Conservation (phyloP, 2,888 invertebrate species). For the Phanerotoma sp. region DNA sequence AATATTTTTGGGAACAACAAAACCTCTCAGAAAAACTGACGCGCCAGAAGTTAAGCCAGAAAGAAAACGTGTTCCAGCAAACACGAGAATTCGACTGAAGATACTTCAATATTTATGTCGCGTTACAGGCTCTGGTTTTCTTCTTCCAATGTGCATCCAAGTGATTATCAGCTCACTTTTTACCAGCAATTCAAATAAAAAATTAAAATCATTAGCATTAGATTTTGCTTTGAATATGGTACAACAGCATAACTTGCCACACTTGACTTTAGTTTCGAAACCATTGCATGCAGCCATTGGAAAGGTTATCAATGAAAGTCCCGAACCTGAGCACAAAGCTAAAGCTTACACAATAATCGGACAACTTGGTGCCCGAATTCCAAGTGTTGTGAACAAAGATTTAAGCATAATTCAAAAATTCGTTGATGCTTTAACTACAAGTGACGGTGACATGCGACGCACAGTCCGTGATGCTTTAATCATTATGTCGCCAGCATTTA, state of each 20-base stretch:
- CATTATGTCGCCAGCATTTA: constrained; percentile 50
- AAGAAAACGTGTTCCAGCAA: constrained; percentile 75
- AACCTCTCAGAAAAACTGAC: too few species aligned
- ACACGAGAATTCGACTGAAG: constrained; percentile 82
- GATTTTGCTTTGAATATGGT: constrained; percentile 81
- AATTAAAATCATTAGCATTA: constrained; percentile 78
- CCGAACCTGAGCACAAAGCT: constrained; percentile 65
- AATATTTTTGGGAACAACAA: too few species aligned
- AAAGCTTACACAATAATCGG: constrained; percentile 78
- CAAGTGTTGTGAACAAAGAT: constrained; percentile 69
- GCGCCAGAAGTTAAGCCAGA: constrained; percentile 63
- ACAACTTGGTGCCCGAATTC: constrained; percentile 64
- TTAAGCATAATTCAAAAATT: constrained; percentile 62
- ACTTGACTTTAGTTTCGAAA: too few species aligned
- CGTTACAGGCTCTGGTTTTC: constrained; percentile 69
- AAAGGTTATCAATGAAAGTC: constrained; percentile 70
- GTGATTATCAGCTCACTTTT: constrained; percentile 86
- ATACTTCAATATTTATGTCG: constrained; percentile 80
- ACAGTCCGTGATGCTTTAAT: constrained; percentile 51
- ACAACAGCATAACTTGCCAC: constrained; percentile 74
- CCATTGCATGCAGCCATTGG: too few species aligned
- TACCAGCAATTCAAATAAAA: constrained; percentile 79
- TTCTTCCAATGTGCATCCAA: constrained; percentile 78
- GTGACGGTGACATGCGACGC: constrained; percentile 48
- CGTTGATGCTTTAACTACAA: constrained; percentile 58